phyloP scores from a whole-genome alignment of 2,888 invertebrate genomes.

The Agrenia bidenticulata region DNA sequence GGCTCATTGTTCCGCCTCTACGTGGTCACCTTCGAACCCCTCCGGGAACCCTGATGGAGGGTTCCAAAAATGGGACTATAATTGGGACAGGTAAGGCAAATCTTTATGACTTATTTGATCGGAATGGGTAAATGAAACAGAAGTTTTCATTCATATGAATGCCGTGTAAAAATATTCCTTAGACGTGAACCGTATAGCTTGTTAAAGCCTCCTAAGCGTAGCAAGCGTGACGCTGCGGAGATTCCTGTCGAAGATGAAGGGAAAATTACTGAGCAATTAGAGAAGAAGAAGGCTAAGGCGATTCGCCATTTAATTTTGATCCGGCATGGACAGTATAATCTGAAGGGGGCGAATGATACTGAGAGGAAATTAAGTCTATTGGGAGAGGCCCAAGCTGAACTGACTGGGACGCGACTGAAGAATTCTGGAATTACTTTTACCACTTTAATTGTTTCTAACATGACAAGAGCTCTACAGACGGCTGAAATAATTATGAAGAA shows the following conservation, averaged over 20 bases:
- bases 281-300: conserved; percentile 65
- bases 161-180: not conserved
- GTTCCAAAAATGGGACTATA: conserved; percentile 72
- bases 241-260: conserved; percentile 62
- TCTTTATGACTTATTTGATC: not conserved
- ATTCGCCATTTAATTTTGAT: conserved; percentile 84
- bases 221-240: conserved; percentile 25
- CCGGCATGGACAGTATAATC: conserved; percentile 91
- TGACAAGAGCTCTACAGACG: conserved; percentile 91
- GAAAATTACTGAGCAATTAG: conserved; percentile 67
- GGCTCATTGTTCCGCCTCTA: conserved; percentile 31
- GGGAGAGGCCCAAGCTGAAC: conserved; percentile 76
- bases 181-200: conserved; percentile 74
- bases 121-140: too few species aligned
- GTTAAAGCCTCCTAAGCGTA: conserved; percentile 62
- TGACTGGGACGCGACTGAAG: conserved; percentile 76
- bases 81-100: conserved; percentile 79
- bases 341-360: conserved; percentile 69
- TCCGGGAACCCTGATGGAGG: conserved; percentile 31
- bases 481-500: conserved; percentile 70
- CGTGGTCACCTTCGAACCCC: conserved; percentile 41
- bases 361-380: conserved; percentile 76
- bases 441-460: conserved; percentile 79
- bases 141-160: not conserved
- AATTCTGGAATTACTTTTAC: conserved; percentile 77